Conservation (phyloP, 2,888 invertebrate genomes). For the Ennomos quercinarius region DNA sequence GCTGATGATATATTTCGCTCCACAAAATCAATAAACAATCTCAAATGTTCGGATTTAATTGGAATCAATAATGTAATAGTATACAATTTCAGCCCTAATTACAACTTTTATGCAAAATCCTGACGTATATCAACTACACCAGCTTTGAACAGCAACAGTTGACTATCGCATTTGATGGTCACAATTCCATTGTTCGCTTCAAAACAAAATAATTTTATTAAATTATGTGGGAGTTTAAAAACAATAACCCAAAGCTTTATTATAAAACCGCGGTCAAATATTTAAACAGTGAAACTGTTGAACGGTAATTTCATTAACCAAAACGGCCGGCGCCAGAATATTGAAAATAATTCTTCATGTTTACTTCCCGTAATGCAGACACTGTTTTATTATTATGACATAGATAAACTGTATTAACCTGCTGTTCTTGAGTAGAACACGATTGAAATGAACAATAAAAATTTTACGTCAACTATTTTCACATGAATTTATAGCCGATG, state of each 20-base stretch:
- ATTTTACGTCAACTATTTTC: slow-evolving; percentile 26
- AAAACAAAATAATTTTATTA: slow-evolving; percentile 5
- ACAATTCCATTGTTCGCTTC: too few relatives aligned
- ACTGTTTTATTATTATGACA: slow-evolving; percentile 31
- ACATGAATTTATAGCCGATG: slow-evolving; percentile 26
- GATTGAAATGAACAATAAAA: slow-evolving; percentile 31
- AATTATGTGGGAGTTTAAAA: slow-evolving; percentile 19
- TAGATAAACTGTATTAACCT: slow-evolving; percentile 31
- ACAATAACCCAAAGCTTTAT: slow-evolving; percentile 25
- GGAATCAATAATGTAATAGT: too few relatives aligned
- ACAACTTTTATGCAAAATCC: too few relatives aligned
- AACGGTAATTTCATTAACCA: slow-evolving; percentile 26
- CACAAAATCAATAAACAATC: too few relatives aligned
- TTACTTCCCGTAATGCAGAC: slow-evolving; percentile 24
- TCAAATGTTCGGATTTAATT: too few relatives aligned
- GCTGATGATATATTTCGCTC: too few relatives aligned
- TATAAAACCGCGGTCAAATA: slow-evolving; percentile 31
- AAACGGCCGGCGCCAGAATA: slow-evolving; percentile 28
- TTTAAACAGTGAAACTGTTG: slow-evolving; percentile 25
- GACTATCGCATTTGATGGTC: too few relatives aligned
- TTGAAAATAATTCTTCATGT: slow-evolving; percentile 28
- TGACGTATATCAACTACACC: too few relatives aligned
- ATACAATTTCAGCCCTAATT: too few relatives aligned
- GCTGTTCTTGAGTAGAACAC: slow-evolving; percentile 26
- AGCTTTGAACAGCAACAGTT: too few relatives aligned